Evolutionary conservation across 2,888 invertebrate species (phyloP), one percentile per base, ranked within the genome.

Genomic region (Lochmaea capreae): DNA sequence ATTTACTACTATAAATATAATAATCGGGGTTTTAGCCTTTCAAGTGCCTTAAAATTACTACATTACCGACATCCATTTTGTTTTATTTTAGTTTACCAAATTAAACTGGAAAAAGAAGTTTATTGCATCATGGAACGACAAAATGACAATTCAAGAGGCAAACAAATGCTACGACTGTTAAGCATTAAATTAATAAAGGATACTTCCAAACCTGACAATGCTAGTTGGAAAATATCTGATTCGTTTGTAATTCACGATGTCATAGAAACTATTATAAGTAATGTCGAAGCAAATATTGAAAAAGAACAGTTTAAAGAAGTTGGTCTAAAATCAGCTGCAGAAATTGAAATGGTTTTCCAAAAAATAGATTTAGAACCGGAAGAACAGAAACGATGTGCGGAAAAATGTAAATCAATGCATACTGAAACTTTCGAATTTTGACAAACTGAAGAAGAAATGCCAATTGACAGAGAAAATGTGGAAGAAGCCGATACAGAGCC

Each of bases 51-150:
- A 61, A 61, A 61, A 61, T 61, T 3, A 61, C 3, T 33, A 9
- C 3, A 61, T 61, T 61, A 61, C 8, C 8, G 33, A 26, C 22
- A 49, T 22, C 18, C n/a, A 26, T 46, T 16, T 49, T 49, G 18
- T 54, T 66, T 66, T 66, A 39, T 66, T 66, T 52, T 54, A 66
- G 57, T 66, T 52, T 54, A 22, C 66, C 66, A 54, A 66, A 66
- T 39, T 66, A 52, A 62, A 62, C 18, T 66, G 26, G 18, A 65
- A 65, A 11, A 65, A 18, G 22, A 18, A 54, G 54, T 33, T 66
- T 14, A 33, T 65, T 65, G 18, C 54, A 66, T 33, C 3, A 66
- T 52, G 42, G 33, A 57, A 54, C 33, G 9, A 39, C 1, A 57
- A 54, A 66, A 66, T 66, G 26, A 39, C 39, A 39, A 54, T 54